Evolutionary conservation across 2,888 invertebrate genomes (phyloP), one percentile per base, ranked within the genome.

Genomic region (Carcina quercana): DNA sequence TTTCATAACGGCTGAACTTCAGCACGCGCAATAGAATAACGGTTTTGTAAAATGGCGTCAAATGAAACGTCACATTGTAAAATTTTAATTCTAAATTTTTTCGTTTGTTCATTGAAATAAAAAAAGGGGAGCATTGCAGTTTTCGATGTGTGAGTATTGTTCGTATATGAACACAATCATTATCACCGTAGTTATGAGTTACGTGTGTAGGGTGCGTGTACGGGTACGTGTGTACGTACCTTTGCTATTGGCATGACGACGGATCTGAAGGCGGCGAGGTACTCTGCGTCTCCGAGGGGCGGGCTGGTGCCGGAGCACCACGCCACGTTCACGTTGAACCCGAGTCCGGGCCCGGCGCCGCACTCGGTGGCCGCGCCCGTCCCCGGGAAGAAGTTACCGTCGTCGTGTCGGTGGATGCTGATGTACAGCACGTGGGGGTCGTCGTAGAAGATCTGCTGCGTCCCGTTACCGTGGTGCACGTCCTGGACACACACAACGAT

Each of bases 311-410:
- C 94, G 15, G 96, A 95, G 25, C 94, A 92, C 95, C 97, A 99
- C 5, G 98, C 94, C 38, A 99, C 89, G 85, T 99, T 99, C 25
- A 99, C 95, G 71, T 95, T 98, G 86, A 89, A 97, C 32, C 98
- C 98, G 40, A 93, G 80, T 2, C 97, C 98, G 40, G 92, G 88
- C 40, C 94, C 96, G 6, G 90, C 87, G 37, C 98, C 98, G 75
- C 95, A 94, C 88, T 97, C 98, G 32, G 89, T 90, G 24, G 95
- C 94, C 28, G 95, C 95, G 36, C 99, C 99, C 2, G 99, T 99
- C 43, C 98, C 99, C n/a, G 98, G 98, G 86, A 98, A 98, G 85
- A 98, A 98, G 83, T 98, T 98, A 17, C 98, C 99, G 72, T 97
- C 96, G 87, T 99, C 99, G 86, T 99, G 98, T 52, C 99, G 93